Percentiles rank a stretch among this genome's conserved stretches.
Evolutionary conservation across 2,888 invertebrate genomes (phyloP).

Genomic region (Tipula helvola): DNA sequence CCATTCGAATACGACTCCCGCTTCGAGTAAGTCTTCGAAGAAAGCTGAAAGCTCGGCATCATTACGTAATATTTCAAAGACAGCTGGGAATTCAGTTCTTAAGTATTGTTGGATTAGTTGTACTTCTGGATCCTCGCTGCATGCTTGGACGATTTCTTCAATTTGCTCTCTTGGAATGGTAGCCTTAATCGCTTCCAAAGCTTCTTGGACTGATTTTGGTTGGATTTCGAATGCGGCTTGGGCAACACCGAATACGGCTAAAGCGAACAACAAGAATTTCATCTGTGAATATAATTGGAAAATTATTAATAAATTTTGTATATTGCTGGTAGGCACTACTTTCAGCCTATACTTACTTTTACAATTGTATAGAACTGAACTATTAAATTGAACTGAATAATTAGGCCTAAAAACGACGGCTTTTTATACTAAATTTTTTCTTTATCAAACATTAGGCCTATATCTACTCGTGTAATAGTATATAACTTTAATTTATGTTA

Average conservation of each 20-base stretch:
- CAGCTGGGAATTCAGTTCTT: not conserved
- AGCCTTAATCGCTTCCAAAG: not conserved
- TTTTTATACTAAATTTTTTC: not conserved
- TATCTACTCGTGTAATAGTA: too few species aligned
- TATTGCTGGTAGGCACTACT: not conserved
- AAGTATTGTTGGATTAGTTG: not conserved
- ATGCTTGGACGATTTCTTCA: not conserved
- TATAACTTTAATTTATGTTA: too few species aligned
- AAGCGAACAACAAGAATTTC: constrained; percentile 5
- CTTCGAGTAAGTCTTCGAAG: not conserved
- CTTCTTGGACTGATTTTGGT: not conserved
- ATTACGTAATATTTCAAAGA: not conserved
- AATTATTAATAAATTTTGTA: not conserved
- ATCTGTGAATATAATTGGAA: not conserved
- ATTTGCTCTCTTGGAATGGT: not conserved
- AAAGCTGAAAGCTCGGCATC: not conserved
- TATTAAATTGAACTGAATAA: not conserved
- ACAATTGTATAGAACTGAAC: not conserved
- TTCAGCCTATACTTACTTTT: not conserved
- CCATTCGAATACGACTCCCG: not conserved
- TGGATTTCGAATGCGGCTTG: not conserved
- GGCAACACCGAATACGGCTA: not conserved
- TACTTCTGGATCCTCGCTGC: not conserved
- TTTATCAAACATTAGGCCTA: not conserved
- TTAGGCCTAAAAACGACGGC: not conserved